Evolutionary conservation across 2,113 vertebrate genomes (phyloP).

Genomic region (Atrichornis clamosus): DNA sequence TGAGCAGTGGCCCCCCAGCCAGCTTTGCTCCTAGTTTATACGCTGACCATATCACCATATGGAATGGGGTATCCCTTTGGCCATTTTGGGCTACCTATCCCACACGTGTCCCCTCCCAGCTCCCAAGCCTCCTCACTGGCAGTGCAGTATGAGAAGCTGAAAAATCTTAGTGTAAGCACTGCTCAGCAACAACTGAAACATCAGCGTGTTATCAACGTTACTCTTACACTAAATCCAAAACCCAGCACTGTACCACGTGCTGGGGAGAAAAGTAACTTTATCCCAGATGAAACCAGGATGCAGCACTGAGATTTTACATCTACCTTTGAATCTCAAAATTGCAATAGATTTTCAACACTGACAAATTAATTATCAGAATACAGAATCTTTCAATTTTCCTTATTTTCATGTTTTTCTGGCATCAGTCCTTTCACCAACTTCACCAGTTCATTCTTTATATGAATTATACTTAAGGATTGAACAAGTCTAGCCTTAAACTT

Average conservation of each 20-base stretch:
- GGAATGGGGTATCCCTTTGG: background rate
- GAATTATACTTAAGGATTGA: background rate
- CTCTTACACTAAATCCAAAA: background rate
- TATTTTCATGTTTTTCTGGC: background rate
- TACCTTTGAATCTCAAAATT: background rate
- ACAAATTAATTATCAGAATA: background rate
- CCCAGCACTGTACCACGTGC: no score
- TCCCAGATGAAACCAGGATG: background rate
- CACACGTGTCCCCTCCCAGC: background rate
- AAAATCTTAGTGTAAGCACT: background rate
- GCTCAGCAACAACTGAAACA: background rate
- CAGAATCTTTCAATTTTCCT: background rate
- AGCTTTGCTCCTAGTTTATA: background rate
- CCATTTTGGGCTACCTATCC: background rate
- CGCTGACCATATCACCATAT: background rate
- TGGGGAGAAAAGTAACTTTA: background rate
- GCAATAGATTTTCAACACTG: background rate
- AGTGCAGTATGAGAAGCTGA: background rate
- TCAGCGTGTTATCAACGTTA: background rate
- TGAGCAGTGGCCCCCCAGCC: background rate
- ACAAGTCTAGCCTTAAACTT: background rate
- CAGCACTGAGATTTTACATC: background rate
- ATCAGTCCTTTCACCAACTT: background rate
- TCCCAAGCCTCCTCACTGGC: background rate
- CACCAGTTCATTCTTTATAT: background rate